Evolutionary conservation across 2,797 vertebrate species (phyloP).

Genomic region (Enteromius trimaculatus): DNA sequence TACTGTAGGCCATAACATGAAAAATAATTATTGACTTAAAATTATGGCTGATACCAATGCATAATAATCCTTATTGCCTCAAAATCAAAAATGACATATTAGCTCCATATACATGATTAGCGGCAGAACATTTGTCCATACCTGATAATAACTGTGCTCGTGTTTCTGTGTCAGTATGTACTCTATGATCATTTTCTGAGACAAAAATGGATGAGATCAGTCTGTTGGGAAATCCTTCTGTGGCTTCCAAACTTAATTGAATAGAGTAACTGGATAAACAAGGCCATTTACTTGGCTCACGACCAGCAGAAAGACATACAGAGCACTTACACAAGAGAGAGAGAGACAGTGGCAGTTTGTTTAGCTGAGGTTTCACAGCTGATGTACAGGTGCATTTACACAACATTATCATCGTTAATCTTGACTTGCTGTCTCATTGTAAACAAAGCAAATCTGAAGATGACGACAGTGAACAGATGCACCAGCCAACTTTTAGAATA

Average conservation of each 20-base stretch:
- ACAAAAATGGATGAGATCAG: constrained; percentile 28
- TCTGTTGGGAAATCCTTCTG: constrained; percentile 25
- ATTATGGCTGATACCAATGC: not conserved
- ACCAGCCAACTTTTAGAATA: not conserved
- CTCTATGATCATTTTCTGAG: constrained; percentile 7
- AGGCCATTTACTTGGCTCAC: constrained; percentile 31
- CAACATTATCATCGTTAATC: not conserved
- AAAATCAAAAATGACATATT: not conserved
- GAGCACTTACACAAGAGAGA: not conserved
- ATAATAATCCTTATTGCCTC: not conserved
- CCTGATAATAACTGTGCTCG: not conserved
- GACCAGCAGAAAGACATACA: constrained; percentile 18
- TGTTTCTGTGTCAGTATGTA: constrained; percentile 12
- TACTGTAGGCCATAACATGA: not conserved
- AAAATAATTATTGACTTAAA: too few species aligned
- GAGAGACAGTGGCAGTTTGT: not conserved
- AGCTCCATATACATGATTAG: not conserved
- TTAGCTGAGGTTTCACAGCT: constrained; percentile 4
- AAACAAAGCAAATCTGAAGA: not conserved
- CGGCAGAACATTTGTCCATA: not conserved
- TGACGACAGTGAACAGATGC: not conserved
- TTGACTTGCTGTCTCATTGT: not conserved
- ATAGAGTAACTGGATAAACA: constrained; percentile 38
- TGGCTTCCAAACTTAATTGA: constrained; percentile 38
- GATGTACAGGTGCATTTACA: constrained; percentile 3